Evolutionary conservation across 2,113 vertebrate species (phyloP), one percentile per base, ranked within the genome.

Genomic region (Neofelis nebulosa): DNA sequence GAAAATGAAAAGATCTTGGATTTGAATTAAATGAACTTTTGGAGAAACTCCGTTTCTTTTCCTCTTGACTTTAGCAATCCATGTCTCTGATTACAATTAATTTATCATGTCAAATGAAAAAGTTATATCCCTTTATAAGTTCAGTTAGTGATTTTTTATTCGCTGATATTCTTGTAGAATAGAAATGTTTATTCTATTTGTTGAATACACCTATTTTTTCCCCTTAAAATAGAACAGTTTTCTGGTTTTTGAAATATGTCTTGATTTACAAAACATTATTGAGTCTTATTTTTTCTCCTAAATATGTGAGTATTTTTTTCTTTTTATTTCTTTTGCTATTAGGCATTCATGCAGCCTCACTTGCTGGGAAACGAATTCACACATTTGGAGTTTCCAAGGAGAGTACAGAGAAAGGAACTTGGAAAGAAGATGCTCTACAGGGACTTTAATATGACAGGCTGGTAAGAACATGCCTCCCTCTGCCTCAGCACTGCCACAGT

Each of bases 291-390:
- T 97, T 80, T 88, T 36, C 66, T 79, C 89, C 95, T 97, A 95
- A 98, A 95, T 95, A 33, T 78, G 21, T 73, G 27, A 83, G 11
- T 91, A 16, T 65, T 33, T 27, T 27, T 23, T 94, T 61, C 45
- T 68, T 27, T 27, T 27, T 48, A n/a, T 83, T 41, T 52, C 33
- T 81, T 95, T 82, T 90, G 69, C 97, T 96, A 41, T 94, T 98
- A 99, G 99, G 99, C 99, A 93, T 99, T 99, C 98, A 99, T 99
- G 99, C 99, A 99, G 99, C 99, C 99, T 86, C 99, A 99, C 97
- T 99, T 99, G 98, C 98, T 99, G 95, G 99, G 99, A 98, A 99
- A 99, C 85, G 99, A 99, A 94, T 99, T 99, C 99, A 99, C 99
- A n/a, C 99, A 99, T 98, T 99, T 99, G 98, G 99, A 99, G 98